Conservation (phyloP, 1,140 invertebrate species). For the Pissodes strobi region DNA sequence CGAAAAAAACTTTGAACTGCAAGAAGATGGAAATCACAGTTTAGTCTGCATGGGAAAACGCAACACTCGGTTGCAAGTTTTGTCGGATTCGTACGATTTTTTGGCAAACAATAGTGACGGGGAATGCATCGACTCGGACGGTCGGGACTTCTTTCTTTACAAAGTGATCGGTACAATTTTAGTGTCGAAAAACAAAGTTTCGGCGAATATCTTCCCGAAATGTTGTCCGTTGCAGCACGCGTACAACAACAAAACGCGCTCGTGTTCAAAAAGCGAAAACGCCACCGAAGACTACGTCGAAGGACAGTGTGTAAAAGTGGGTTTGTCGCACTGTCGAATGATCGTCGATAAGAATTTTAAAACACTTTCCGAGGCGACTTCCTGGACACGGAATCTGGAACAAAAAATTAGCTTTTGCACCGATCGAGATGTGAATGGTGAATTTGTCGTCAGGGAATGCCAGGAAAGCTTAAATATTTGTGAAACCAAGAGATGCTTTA, state of each 20-base stretch:
- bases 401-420: conserved; percentile 33
- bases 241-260: conserved; percentile 37
- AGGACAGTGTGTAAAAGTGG: conserved; percentile 36
- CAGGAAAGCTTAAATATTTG: conserved; percentile 31
- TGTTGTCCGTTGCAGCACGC: conserved; percentile 41
- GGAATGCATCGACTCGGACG: conserved; percentile 7
- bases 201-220: conserved; percentile 34
- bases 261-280: conserved; percentile 26
- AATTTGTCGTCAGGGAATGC: conserved; percentile 36
- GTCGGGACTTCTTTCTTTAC: conserved; percentile 8
- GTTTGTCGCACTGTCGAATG: conserved; percentile 36
- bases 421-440: conserved; percentile 25
- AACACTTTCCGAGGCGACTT: conserved; percentile 11
- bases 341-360: conserved; percentile 34
- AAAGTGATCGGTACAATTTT: neutral
- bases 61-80: conserved; percentile 8
- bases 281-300: conserved; percentile 15
- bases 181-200: neutral
- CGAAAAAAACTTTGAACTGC: conserved; percentile 1
- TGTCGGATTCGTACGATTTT: neutral
- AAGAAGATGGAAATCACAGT: neutral
- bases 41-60: neutral
- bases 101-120: conserved; percentile 2
- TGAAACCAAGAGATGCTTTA: conserved; percentile 33
- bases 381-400: neutral